Evolutionary conservation across 2,888 invertebrate species (phyloP), one percentile per base, ranked within the genome.

Genomic region (Isotomurus palustris): DNA sequence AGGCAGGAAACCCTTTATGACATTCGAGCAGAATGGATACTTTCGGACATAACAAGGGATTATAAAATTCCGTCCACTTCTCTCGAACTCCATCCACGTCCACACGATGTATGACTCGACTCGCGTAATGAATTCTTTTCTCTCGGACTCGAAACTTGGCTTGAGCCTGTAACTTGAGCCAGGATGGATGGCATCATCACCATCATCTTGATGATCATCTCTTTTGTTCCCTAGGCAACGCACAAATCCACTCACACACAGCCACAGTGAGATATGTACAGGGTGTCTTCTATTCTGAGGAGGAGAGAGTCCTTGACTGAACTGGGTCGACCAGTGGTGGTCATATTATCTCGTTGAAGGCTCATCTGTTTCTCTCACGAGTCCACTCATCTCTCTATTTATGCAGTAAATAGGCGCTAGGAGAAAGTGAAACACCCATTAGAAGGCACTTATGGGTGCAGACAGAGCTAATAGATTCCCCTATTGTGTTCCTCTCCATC

Each of bases 401-500:
- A 55, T 54, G 43, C 28, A 56, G 44, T 56, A 51, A 56, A 51
- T 12, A 32, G 32, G 8, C 44, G 44, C 51, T 56, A 49, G 49
- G 47, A n/a, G n/a, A n/a, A 43, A 53, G 48, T 28, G 29, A 44
- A 57, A 57, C 53, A 47, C 38, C 53, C 57, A 57, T 57, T 57
- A 57, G 52, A 36, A 47, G 47, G 48, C 57, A 57, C 49, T 58
- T 58, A 53, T 53, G 58, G 51, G 58, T 53, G 58, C 48, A 53
- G n/a, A n/a, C n/a, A n/a, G n/a, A n/a, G 53, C 58, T 58, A 58
- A 58, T 58, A 58, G 58, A 58, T 58, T 49, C 58, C n/a, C n/a
- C 49, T 51, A 58, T 58, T 58, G 54, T 48, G 48, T 41, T 48
- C 48, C 28, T 41, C 38, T 54, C 40, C 40, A 19, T 54, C 48